Evolutionary conservation across 1,140 invertebrate genomes (phyloP), one percentile per base, ranked within the genome.

Genomic region (Ruditapes philippinarum): DNA sequence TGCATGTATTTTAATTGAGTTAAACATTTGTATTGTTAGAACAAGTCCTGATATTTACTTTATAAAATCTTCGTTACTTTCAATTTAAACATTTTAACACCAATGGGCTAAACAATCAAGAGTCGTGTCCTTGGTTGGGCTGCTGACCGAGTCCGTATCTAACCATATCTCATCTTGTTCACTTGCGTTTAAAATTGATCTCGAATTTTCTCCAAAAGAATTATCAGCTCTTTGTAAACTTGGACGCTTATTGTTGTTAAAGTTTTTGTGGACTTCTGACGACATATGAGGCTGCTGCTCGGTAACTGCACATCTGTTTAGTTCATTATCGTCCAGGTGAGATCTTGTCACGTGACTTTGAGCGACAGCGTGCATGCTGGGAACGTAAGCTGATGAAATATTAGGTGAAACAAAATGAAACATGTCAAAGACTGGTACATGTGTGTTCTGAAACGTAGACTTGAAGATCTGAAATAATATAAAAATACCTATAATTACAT

Each of bases 81-180:
- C n/a, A n/a, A n/a, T n/a, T n/a, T n/a, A n/a, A n/a, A 45, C 5
- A 7, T 38, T 80, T 80, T 38, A 80, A 36, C 76, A 80, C 76
- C 76, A 80, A 19, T 57, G 76, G 1, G 49, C 45, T 11, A 80
- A 31, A 33, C 45, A 80, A 14, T 80, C 51, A 31, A 80, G 38
- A 36, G 76, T 60, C 22, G 33, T 54, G 22, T 80, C 76, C 25
- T 60, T 80, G 1, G 54, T 28, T 36, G 54, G 76, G n/a, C 54
- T 60, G 33, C n/a, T 25, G 76, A 57, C 54, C 25, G 49, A 60
- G 22, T 80, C 76, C n/a, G 49, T 40, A 57, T 80, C 76, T 11
- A 54, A 19, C 33, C 49, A 54, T 60, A 17, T 17, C 19, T n/a
- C n/a, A 2, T 25, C n/a, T n/a, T 54, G 33, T 54, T 36, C 25